Base-by-base conservation (phyloP, 2,888 invertebrate species). In the Apotomis capreana region DNA sequence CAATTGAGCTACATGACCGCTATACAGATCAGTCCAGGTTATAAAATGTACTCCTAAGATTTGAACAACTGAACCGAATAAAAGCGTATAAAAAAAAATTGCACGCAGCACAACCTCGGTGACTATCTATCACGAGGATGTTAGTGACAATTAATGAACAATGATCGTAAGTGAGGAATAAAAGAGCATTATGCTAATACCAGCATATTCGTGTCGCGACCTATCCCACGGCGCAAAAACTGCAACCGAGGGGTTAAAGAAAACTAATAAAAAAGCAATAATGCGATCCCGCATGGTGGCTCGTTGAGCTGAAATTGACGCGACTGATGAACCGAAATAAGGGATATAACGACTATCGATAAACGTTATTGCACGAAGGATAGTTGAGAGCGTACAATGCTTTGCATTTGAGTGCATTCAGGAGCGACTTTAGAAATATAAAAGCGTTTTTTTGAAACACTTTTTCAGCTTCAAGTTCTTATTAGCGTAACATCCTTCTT, bases 241-340 rank as follows among this genome's bases (percentile, higher is more conserved):
- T 87, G 88, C 88, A 84, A 86, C 80, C 83, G 79, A 83, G 85
- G 89, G 88, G 88, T 87, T 87, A 83, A 80, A 81, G 85, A 90
- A 89, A 84, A 85, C 88, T 88, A 93, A 93, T 93, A 93, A 93
- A 93, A 93, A 93, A 93, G 92, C 91, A 92, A 93, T 92, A 93
- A 92, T 86, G 87, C 85, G 84, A 91, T 91, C 93, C 93, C 93
- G 93, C 93, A 93, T 93, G 91, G 83, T 87, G 85, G 89, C 89
- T 92, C 83, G 92, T 91, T 92, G 87, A 88, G 87, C 77, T 80
- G 83, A 89, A 89, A 92, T 91, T 92, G 91, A 93, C 87, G 89
- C 81, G 87, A 80, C 89, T 88, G 90, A 92, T 92, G 85, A 91
- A 89, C 87, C 88, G 86, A 84, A 84, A 79, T 83, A 81, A 83